Conservation (phyloP, 2,797 vertebrate genomes). For the Argyrosomus regius region DNA sequence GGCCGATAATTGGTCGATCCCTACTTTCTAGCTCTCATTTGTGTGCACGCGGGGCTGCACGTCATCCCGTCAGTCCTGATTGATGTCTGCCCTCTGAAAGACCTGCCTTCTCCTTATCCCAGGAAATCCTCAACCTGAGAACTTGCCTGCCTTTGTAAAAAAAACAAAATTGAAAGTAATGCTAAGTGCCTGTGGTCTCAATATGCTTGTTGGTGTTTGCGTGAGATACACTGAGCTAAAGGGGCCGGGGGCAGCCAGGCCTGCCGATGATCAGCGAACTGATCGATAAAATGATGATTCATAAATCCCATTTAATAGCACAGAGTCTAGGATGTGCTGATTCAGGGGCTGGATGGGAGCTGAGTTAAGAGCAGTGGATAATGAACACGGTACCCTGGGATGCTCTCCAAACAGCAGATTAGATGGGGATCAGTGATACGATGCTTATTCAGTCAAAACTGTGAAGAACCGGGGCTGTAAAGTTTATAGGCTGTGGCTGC, state of each 20-base stretch:
- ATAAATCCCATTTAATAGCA: conserved; percentile 62
- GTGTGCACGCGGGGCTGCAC: too few species aligned
- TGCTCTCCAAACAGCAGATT: conserved; percentile 50
- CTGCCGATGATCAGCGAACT: conserved; percentile 25
- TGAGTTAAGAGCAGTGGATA: conserved; percentile 45
- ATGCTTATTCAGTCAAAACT: conserved; percentile 17
- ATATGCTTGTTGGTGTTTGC: neutral
- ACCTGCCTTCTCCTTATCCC: neutral
- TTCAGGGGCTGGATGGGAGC: conserved; percentile 40
- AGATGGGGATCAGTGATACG: conserved; percentile 38
- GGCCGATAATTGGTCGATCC: too few species aligned
- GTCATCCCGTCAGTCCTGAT: neutral
- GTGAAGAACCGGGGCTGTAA: conserved; percentile 18
- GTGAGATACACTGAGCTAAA: neutral
- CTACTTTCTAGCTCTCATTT: neutral
- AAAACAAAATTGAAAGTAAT: conserved; percentile 1
- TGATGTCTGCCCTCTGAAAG: conserved; percentile 9
- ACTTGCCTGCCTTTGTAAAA: conserved; percentile 25
- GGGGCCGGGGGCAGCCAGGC: conserved; percentile 7
- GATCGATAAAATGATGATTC: conserved; percentile 65
- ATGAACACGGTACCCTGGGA: conserved; percentile 44
- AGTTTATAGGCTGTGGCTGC: conserved; percentile 7
- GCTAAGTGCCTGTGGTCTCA: neutral
- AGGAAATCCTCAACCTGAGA: conserved; percentile 11
- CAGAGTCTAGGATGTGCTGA: conserved; percentile 58